Evolutionary conservation across 1,140 invertebrate species (phyloP).

Genomic region (Philaenus spumarius): DNA sequence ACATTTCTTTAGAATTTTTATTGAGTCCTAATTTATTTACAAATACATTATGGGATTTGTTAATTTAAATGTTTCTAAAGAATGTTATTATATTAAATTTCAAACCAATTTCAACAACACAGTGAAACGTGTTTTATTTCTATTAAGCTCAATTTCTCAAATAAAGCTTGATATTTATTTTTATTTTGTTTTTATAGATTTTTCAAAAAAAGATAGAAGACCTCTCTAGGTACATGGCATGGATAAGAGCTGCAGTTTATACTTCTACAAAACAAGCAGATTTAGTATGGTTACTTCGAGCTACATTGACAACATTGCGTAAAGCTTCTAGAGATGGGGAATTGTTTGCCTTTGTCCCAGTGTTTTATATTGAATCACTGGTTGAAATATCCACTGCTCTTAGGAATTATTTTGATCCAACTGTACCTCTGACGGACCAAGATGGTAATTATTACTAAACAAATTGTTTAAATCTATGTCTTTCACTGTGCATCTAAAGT

Average conservation of each 20-base stretch:
- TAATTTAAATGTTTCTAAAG: no score
- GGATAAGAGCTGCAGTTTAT: constrained; percentile 53
- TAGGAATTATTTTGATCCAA: constrained; percentile 56
- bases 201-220: constrained; percentile 51
- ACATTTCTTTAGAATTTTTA: no score
- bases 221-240: constrained; percentile 53
- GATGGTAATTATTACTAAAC: constrained; percentile 41
- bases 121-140: no score
- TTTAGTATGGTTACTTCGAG: constrained; percentile 50
- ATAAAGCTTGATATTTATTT: no score
- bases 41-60: no score
- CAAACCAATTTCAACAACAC: no score
- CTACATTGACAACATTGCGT: constrained; percentile 49
- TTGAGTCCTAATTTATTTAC: no score
- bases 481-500: no score
- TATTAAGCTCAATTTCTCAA: no score
- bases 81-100: no score
- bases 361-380: constrained; percentile 70
- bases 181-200: constrained; percentile 34
- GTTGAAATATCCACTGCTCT: constrained; percentile 56
- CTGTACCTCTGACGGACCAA: constrained; percentile 49
- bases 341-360: constrained; percentile 73
- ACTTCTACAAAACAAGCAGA: constrained; percentile 53
- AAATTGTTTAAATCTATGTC: no score
- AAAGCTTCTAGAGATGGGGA: constrained; percentile 51